Percentiles rank a stretch among this genome's conserved stretches.
Conservation (phyloP, 2,113 vertebrate species). For the Menidia beryllina region DNA sequence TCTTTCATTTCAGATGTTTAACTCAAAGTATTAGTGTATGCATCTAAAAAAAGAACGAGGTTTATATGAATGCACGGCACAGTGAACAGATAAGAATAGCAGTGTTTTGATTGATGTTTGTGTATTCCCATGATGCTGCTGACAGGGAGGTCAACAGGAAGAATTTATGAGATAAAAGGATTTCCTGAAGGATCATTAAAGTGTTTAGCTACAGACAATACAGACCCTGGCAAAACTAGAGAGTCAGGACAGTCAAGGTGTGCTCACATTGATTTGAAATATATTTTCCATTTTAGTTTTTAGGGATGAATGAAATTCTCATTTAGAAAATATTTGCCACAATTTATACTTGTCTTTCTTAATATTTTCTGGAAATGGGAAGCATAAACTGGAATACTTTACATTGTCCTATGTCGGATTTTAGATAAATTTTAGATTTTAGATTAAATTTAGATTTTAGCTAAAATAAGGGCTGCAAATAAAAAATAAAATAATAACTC, state of each 20-base stretch:
- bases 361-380: no score
- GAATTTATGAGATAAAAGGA: slow-evolving; percentile 21
- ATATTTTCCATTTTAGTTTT: neutral
- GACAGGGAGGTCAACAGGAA: slow-evolving; percentile 67
- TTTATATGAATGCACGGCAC: slow-evolving; percentile 6
- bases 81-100: slow-evolving; percentile 46
- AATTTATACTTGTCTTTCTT: no score
- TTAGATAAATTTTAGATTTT: no score
- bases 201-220: slow-evolving; percentile 4
- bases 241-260: neutral
- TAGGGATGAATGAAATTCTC: no score
- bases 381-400: neutral
- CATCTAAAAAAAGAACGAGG: neutral
- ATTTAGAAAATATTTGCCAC: no score
- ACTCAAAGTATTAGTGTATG: neutral
- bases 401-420: no score
- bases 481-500: no score
- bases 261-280: neutral
- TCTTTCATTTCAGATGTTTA: neutral
- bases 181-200: slow-evolving; percentile 61
- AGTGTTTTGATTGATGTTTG: slow-evolving; percentile 40
- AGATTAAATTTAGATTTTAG: no score
- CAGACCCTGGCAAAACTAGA: neutral
- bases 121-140: slow-evolving; percentile 45
- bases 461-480: no score